Percentiles rank a stretch among this genome's conserved stretches.
Conservation (phyloP, 2,113 vertebrate species). For the Columba livia region DNA sequence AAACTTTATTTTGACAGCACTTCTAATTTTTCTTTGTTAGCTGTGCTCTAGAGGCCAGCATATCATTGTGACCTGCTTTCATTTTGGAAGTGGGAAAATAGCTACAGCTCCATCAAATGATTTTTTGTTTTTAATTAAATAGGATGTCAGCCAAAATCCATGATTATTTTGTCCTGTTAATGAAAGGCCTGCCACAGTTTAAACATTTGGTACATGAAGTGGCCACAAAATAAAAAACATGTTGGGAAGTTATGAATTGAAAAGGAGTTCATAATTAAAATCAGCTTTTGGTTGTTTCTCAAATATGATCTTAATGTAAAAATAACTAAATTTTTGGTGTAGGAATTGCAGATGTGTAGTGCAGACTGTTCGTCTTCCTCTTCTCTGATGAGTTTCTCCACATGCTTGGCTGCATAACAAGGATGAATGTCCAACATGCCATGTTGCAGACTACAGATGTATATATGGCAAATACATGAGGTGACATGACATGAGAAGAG, state of each 20-base stretch:
- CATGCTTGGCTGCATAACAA: neutral
- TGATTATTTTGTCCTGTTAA: conserved; percentile 8
- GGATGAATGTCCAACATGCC: neutral
- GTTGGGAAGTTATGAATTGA: neutral
- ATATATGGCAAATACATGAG: neutral
- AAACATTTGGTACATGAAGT: neutral
- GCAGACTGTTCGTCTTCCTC: neutral
- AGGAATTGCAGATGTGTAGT: neutral
- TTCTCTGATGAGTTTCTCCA: neutral
- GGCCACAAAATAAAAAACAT: neutral
- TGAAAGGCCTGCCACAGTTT: neutral
- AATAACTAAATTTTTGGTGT: neutral
- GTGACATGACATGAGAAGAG: neutral
- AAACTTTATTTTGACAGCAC: neutral
- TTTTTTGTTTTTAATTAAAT: conserved; percentile 15
- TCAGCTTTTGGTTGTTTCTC: neutral
- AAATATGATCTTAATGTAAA: neutral
- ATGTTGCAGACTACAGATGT: neutral
- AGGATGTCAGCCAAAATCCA: neutral
- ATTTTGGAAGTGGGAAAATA: conserved; percentile 17
- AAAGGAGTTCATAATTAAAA: conserved; percentile 11
- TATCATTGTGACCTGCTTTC: neutral
- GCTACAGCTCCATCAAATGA: neutral
- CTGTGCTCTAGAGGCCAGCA: neutral
- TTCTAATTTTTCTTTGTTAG: neutral